phyloP scores from a whole-genome alignment of 2,888 invertebrate species.

The Latheticus oryzae region DNA sequence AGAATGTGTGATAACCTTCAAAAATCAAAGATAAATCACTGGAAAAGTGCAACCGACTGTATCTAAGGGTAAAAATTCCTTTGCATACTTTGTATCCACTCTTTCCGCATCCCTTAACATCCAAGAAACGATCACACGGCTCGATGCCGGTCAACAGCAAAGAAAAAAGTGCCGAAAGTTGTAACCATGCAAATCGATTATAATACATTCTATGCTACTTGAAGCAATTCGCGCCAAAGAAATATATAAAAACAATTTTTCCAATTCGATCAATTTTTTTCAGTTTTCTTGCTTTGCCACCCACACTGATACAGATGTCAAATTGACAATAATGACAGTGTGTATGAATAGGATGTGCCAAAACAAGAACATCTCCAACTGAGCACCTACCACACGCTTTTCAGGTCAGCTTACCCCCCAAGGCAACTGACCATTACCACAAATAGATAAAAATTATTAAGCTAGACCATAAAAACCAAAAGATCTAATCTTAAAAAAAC shows the following conservation, averaged over 20 bases:
- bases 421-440: slow-evolving; percentile 27
- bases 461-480: slow-evolving; percentile 20
- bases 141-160: slow-evolving; percentile 23
- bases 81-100: slow-evolving; percentile 30
- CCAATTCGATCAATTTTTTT: too few species aligned
- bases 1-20: too few species aligned
- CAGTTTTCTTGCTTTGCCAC: slow-evolving; percentile 37
- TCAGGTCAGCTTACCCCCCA: slow-evolving; percentile 5
- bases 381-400: slow-evolving; percentile 13
- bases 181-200: slow-evolving; percentile 36
- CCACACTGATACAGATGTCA: slow-evolving; percentile 41
- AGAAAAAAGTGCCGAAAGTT: slow-evolving; percentile 17
- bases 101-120: slow-evolving; percentile 44
- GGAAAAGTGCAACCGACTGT: slow-evolving; percentile 43
- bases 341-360: slow-evolving; percentile 30
- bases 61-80: slow-evolving; percentile 36
- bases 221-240: slow-evolving; percentile 14
- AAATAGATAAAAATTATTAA: slow-evolving; percentile 33
- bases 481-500: slow-evolving; percentile 40
- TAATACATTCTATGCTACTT: too few species aligned
- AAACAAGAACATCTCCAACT: slow-evolving; percentile 28
- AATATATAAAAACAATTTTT: too few species aligned
- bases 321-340: slow-evolving; percentile 32
- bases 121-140: slow-evolving; percentile 37
- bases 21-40: slow-evolving; percentile 55